Base-by-base conservation (phyloP, 1,140 invertebrate species). In the Rhagoletis zephyria region DNA sequence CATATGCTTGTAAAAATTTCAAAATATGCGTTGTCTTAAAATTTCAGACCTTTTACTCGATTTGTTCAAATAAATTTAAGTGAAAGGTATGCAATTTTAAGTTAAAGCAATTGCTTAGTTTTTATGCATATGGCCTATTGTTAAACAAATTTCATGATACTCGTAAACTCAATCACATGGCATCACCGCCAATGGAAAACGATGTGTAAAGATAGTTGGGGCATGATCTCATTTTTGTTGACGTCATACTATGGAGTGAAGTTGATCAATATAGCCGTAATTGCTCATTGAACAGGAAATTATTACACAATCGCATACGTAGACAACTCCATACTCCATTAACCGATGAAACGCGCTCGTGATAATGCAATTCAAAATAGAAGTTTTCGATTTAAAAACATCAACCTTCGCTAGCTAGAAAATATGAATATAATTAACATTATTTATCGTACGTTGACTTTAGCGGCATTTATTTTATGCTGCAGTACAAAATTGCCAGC, bases 231-330 rank as follows among this genome's bases (percentile, higher is more conserved):
- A 30, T 30, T 48, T 16, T 74, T 45, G 67, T 74, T 74, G 16
- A 12, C 16, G 42, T 48, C 30, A 30, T 48, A 45, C 40, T 48
- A 42, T 74, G 42, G 42, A 16, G 67, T n/a, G 16, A 12, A 30
- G 67, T 45, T 74, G 45, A 74, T 45, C 42, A 5, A 14, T 45
- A 42, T 74, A 74, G 12, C 40, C 45, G 51, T 85, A 91, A 91
- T 91, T 91, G 91, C 87, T 90, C 91, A 91, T 91, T 91, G 91
- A 91, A 89, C 91, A 90, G 91, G 91, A 91, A 91, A 91, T 91
- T 91, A 91, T 91, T 16, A 42, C 12, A 14, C 67, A 74, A 42
- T 45, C 40, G 16, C 42, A 74, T 42, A 6, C 67, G 1, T 45
- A n/a, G 40, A 48, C 12, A 16, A 42, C 19, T 14, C 30, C 42